Evolutionary conservation across 2,113 vertebrate species (phyloP).

Genomic region (Gambusia holbrooki): DNA sequence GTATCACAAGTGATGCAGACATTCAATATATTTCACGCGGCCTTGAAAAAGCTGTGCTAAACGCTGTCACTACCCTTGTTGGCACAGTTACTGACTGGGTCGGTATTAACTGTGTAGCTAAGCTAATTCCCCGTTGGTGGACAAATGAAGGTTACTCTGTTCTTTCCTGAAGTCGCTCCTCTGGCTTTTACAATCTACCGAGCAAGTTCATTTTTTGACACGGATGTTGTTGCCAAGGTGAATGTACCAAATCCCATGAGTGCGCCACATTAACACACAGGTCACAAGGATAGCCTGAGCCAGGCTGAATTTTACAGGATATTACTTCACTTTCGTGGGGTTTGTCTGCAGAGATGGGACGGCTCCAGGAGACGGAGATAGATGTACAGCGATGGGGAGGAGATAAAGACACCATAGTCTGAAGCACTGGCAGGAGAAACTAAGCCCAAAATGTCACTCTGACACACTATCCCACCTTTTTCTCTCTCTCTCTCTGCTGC

Average conservation of each 20-base stretch:
- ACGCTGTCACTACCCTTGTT: no score
- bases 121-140: neutral
- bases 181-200: neutral
- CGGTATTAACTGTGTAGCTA: neutral
- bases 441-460: conserved; percentile 68
- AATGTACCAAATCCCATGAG: neutral
- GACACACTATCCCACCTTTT: conserved; percentile 28
- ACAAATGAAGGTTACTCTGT: neutral
- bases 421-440: conserved; percentile 34
- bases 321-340: conserved; percentile 17
- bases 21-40: neutral
- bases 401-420: conserved; percentile 27
- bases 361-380: conserved; percentile 9
- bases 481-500: neutral
- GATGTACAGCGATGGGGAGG: conserved; percentile 10
- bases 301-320: neutral
- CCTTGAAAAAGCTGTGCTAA: neutral
- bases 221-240: neutral
- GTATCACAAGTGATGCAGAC: no score
- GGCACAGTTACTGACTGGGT: neutral
- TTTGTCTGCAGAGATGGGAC: conserved; percentile 28
- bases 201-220: neutral
- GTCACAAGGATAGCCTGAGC: neutral
- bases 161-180: neutral
- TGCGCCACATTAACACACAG: neutral